phyloP scores from a whole-genome alignment of 2,888 invertebrate species.

The Notodonta dromedarius region DNA sequence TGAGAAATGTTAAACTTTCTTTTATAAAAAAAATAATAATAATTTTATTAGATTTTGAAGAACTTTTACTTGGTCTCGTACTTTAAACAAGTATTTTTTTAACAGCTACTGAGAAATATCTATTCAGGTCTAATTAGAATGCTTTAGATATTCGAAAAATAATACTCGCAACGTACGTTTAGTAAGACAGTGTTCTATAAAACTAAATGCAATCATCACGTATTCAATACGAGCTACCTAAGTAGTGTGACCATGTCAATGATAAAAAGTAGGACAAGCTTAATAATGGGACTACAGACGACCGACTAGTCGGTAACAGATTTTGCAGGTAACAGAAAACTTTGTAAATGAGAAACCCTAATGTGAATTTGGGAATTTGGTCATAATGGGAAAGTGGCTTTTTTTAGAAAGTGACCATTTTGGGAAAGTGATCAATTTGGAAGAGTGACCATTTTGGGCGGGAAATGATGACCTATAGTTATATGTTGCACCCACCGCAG shows the following conservation, averaged over 20 bases:
- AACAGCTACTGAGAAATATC: neutral
- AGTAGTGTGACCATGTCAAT: neutral
- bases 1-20: neutral
- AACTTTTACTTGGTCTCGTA: too few relatives aligned
- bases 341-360: too few relatives aligned
- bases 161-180: neutral
- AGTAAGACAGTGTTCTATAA: conserved; percentile 3
- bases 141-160: neutral
- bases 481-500: too few relatives aligned
- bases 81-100: neutral
- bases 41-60: too few relatives aligned
- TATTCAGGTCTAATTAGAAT: neutral
- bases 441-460: too few relatives aligned
- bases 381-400: too few relatives aligned
- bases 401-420: too few relatives aligned
- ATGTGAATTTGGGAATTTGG: too few relatives aligned
- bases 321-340: neutral
- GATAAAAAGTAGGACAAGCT: neutral
- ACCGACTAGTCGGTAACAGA: too few relatives aligned
- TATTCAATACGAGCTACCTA: neutral
- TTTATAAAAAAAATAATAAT: neutral
- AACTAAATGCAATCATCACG: neutral
- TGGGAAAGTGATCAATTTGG: too few relatives aligned
- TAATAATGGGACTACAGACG: too few relatives aligned
- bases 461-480: too few relatives aligned